A percentile compares a stretch with the other conserved stretches of the same genome.
Conservation (phyloP, 2,888 invertebrate species). For the Encarsia formosa region DNA sequence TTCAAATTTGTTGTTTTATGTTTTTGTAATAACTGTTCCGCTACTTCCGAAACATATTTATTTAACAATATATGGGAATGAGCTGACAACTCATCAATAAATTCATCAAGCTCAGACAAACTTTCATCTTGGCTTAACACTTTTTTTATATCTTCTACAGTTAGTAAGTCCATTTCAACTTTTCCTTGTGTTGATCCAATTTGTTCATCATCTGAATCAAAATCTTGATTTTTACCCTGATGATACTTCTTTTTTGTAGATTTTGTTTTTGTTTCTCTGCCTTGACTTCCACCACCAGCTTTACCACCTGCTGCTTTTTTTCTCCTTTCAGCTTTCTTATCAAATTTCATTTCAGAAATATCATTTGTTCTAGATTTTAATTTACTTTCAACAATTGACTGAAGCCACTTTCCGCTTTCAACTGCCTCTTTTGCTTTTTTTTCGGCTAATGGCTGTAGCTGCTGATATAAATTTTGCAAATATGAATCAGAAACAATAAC, state of each 20-base stretch:
- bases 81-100: conserved; percentile 65
- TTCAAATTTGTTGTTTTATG: conserved; percentile 49
- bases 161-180: conserved; percentile 64
- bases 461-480: conserved; percentile 64
- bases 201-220: conserved; percentile 65
- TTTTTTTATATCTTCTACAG: conserved; percentile 63
- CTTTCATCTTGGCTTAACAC: conserved; percentile 56
- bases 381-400: conserved; percentile 67
- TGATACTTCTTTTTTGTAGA: conserved; percentile 78
- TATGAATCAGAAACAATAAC: conserved; percentile 54
- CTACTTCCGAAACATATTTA: conserved; percentile 62
- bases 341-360: conserved; percentile 56
- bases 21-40: conserved; percentile 71
- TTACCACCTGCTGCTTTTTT: conserved; percentile 85
- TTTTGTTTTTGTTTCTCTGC: conserved; percentile 92
- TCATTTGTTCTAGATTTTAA: conserved; percentile 51
- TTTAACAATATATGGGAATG: conserved; percentile 70
- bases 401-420: conserved; percentile 66
- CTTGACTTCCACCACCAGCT: conserved; percentile 88
- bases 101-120: conserved; percentile 67
- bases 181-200: conserved; percentile 36
- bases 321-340: conserved; percentile 81
- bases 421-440: conserved; percentile 66
- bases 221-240: conserved; percentile 56
- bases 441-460: conserved; percentile 64